These are phyloP conservation scores for Oplegnathus fasciatus DNA, from an alignment of 2,113 vertebrate species.

Conservation along the genomic window DNA sequence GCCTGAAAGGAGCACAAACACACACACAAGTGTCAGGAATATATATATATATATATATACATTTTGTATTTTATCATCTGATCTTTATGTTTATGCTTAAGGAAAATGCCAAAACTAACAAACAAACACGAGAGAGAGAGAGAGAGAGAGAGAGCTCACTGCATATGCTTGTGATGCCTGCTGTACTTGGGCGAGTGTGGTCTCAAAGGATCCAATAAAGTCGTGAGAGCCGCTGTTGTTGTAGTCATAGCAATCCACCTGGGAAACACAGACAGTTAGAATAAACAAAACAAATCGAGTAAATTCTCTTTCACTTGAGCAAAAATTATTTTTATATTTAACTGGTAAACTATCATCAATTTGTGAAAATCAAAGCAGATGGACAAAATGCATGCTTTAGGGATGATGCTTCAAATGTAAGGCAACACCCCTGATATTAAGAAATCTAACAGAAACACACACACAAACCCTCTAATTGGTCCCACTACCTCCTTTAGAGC, in stretches of 20 bases:
- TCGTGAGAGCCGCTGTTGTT: slow-evolving; percentile 95
- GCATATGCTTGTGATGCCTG: slow-evolving; percentile 87
- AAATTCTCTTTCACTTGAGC: background rate
- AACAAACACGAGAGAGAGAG: background rate
- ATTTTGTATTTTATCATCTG: background rate
- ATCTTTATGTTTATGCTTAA: background rate
- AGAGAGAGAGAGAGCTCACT: slow-evolving; percentile 80
- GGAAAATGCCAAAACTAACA: background rate
- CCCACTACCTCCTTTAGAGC: background rate
- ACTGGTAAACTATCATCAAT: background rate
- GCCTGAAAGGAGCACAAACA: slow-evolving; percentile 80
- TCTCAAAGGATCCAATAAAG: slow-evolving; percentile 93
- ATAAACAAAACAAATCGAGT: background rate
- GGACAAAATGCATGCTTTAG: slow-evolving; percentile 41
- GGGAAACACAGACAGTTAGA: slow-evolving; percentile 57
- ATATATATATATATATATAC: too few relatives aligned
- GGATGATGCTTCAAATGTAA: slow-evolving; percentile 10
- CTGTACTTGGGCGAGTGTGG: slow-evolving; percentile 90
- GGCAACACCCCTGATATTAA: background rate
- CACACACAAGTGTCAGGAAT: background rate
- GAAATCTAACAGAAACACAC: background rate
- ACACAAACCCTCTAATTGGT: slow-evolving; percentile 16
- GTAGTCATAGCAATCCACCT: slow-evolving; percentile 97
- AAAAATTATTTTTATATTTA: background rate
- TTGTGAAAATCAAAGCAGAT: slow-evolving; percentile 9